Percentiles rank a stretch among this genome's conserved stretches.
Conservation (phyloP, 2,888 invertebrate genomes). For the Netelia virgata region DNA sequence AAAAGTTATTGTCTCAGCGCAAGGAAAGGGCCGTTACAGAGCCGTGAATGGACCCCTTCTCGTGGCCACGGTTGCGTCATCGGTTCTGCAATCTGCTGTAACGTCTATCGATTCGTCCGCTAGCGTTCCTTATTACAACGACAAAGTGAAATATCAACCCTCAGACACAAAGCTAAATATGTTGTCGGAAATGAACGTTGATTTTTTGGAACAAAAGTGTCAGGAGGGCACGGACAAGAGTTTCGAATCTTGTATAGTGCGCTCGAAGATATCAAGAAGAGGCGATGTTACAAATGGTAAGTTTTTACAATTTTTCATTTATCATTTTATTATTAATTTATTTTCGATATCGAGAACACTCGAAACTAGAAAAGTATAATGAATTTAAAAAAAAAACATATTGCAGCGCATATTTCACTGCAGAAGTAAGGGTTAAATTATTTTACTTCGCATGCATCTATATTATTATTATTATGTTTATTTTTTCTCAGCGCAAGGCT, state of each 20-base stretch:
- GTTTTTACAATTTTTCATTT: conserved; percentile 40
- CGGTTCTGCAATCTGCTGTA: conserved; percentile 68
- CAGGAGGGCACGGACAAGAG: conserved; percentile 72
- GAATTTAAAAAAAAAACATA: too few species aligned
- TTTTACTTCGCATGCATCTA: too few species aligned
- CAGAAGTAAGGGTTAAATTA: too few species aligned
- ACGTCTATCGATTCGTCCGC: conserved; percentile 28
- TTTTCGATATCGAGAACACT: not conserved
- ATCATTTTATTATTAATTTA: conserved; percentile 11
- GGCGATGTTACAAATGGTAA: conserved; percentile 72
- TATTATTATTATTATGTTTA: too few species aligned
- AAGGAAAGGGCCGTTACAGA: conserved; percentile 18
- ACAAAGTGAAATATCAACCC: not conserved
- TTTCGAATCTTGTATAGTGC: conserved; percentile 73
- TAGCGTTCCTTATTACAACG: conserved; percentile 3
- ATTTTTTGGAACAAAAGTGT: conserved; percentile 72
- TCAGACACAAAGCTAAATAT: conserved; percentile 64
- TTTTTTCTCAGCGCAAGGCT: too few species aligned
- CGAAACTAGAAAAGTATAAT: not conserved
- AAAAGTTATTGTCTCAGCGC: conserved; percentile 43
- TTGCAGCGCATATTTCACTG: too few species aligned
- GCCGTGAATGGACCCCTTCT: conserved; percentile 66
- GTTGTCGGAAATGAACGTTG: conserved; percentile 75
- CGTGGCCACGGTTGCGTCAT: conserved; percentile 71
- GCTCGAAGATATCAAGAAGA: conserved; percentile 69